These are phyloP conservation scores for Ctenicera cuprea DNA, from an alignment of 2,888 invertebrate species.

Conservation along the genomic window DNA sequence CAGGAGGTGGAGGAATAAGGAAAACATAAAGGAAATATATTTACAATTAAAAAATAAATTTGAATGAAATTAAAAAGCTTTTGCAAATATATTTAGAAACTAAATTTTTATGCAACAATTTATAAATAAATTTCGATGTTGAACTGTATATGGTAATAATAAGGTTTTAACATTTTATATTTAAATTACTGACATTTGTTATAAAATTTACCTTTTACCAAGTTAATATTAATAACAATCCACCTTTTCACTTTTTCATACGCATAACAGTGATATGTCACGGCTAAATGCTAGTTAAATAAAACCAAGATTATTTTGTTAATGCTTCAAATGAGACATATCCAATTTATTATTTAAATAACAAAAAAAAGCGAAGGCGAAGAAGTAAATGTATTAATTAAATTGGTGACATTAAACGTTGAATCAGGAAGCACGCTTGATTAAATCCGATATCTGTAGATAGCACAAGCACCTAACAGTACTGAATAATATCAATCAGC, in stretches of 20 bases:
- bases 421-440: slow-evolving; percentile 1
- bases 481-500: too few relatives aligned
- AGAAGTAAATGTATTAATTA: slow-evolving; percentile 14
- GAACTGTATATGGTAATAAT: slow-evolving; percentile 11
- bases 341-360: slow-evolving; percentile 6
- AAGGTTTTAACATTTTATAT: slow-evolving; percentile 5
- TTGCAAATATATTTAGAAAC: not conserved
- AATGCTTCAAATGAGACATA: slow-evolving; percentile 15
- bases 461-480: not conserved
- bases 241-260: slow-evolving; percentile 1
- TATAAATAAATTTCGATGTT: not conserved
- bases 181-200: slow-evolving; percentile 4
- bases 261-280: slow-evolving; percentile 13
- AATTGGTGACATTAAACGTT: not conserved
- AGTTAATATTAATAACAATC: slow-evolving; percentile 1
- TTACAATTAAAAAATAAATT: too few relatives aligned
- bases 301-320: slow-evolving; percentile 7
- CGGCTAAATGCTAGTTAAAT: not conserved
- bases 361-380: slow-evolving; percentile 5
- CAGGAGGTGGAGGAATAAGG: not conserved
- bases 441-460: not conserved
- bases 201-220: not conserved
- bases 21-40: too few relatives aligned
- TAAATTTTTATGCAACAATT: not conserved
- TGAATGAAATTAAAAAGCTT: too few relatives aligned